Base-by-base conservation (phyloP, 2,113 vertebrate species). In the Gadus macrocephalus region DNA sequence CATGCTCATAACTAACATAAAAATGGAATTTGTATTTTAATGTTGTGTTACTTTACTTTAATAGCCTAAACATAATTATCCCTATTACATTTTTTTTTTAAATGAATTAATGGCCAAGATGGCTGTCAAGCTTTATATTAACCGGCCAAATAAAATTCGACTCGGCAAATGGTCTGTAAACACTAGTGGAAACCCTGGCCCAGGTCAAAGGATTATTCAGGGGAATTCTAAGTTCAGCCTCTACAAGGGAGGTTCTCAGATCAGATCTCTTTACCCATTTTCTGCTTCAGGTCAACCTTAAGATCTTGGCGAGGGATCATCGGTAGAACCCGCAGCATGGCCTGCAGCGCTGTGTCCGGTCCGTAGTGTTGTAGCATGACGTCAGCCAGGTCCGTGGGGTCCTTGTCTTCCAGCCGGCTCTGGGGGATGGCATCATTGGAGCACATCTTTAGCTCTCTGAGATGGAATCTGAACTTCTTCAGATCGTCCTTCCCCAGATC, bases 221-320 rank as follows among this genome's bases (percentile, higher is more conserved):
- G 9, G 59, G 7, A 20, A 61, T 61, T 14, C 19, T 58, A n/a
- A n/a, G 31, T 35, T 35, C 31, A 5, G 4, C 31, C 31, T 49
- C 14, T 49, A 49, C 12, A 49, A 9, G 42, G 42, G 42, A 49
- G 8, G 42, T 49, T 49, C 8, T 49, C 11, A 49, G 8, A 49
- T 49, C 25, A 25, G 6, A 22, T 74, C 31, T 0, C 64, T 76
- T 82, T 78, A 87, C 83, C 77, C 6, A 2, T 67, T 0, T 1
- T 42, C 1, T 49, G 12, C 58, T 75, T 68, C 62, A 87, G 35
- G 0, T 62, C 4, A 60, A 0, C 0, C 16, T 35, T 74, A 3
- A 81, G 78, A 0, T 0, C 0, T 17, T 0, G 0, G 22, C 73
- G 76, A 59, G 15, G 0, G 2, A 83, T 81, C 1, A 65, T 0